Conservation (phyloP, 2,797 vertebrate genomes). For the Gobio occitaniae region DNA sequence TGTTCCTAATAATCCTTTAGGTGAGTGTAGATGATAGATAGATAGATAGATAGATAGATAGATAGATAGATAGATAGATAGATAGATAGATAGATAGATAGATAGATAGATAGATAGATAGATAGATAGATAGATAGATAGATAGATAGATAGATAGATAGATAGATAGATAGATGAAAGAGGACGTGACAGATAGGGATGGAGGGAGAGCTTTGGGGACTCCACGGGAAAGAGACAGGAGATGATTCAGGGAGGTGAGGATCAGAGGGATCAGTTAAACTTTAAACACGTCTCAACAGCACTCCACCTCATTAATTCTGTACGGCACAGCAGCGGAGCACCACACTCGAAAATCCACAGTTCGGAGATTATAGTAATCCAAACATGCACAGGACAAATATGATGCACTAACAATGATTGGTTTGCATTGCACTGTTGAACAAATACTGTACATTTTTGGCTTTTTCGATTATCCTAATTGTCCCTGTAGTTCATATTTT, state of each 20-base stretch:
- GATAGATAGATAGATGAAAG: not conserved
- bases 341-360: not conserved
- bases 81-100: not conserved
- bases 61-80: not conserved
- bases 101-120: not conserved
- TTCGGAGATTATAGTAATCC: constrained; percentile 40
- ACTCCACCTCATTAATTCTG: constrained; percentile 28
- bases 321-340: not conserved
- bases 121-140: not conserved
- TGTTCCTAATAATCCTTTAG: too few relatives aligned
- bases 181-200: not conserved
- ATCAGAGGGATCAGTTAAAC: constrained; percentile 56
- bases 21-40: too few relatives aligned
- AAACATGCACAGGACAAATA: not conserved
- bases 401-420: constrained; percentile 29
- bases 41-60: not conserved
- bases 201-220: constrained; percentile 17
- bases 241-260: constrained; percentile 40
- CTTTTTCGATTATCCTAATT: constrained; percentile 25
- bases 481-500: not conserved
- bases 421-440: constrained; percentile 14
- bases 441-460: not conserved
- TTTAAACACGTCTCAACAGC: constrained; percentile 45
- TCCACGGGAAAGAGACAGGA: constrained; percentile 6
- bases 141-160: not conserved